Evolutionary conservation across 1,140 invertebrate genomes (phyloP).

Genomic region (Macrosteles quadrilineatus): DNA sequence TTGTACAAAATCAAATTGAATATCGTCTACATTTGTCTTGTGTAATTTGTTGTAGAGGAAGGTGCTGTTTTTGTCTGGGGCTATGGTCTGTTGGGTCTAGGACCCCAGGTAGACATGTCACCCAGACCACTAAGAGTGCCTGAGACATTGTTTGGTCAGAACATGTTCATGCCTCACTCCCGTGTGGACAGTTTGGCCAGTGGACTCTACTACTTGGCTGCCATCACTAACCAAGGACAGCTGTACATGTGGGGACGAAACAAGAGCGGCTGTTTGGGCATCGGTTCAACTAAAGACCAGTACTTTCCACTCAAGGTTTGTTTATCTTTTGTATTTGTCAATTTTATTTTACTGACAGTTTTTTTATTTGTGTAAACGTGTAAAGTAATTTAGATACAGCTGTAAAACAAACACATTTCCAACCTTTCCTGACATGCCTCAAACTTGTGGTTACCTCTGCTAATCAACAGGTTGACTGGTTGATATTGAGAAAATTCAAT

Average conservation of each 20-base stretch:
- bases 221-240: conserved; percentile 76
- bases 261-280: conserved; percentile 76
- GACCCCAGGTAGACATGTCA: conserved; percentile 71
- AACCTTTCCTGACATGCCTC: no score
- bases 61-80: conserved; percentile 92
- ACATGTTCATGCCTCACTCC: conserved; percentile 72
- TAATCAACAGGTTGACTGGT: no score
- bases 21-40: no score
- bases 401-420: no score
- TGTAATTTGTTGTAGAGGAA: conserved; percentile 64
- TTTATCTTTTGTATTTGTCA: conserved; percentile 10
- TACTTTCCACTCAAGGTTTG: conserved; percentile 82
- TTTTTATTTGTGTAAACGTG: no score
- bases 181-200: conserved; percentile 66
- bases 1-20: no score
- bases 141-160: conserved; percentile 77
- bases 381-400: no score
- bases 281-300: conserved; percentile 78
- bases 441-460: no score
- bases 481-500: no score
- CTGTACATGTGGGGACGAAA: conserved; percentile 92
- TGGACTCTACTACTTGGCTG: conserved; percentile 79
- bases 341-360: no score
- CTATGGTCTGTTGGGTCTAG: conserved; percentile 86
- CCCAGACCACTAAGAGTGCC: conserved; percentile 71